Evolutionary conservation across 2,888 invertebrate genomes (phyloP).

Genomic region (Adelphocoris suturalis): DNA sequence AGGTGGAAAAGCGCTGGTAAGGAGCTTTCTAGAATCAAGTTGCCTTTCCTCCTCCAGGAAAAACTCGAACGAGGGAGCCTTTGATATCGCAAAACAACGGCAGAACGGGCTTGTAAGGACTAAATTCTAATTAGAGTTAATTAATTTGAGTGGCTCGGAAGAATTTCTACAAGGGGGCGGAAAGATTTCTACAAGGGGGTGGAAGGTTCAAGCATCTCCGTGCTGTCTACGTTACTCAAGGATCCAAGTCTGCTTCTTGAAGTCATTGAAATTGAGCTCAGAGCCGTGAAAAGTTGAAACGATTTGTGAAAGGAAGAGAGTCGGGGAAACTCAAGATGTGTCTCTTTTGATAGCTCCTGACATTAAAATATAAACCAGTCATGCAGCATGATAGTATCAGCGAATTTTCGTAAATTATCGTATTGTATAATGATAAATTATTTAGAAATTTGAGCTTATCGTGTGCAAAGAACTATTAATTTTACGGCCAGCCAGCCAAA

Average conservation of each 20-base stretch:
- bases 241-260: neutral
- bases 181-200: no score
- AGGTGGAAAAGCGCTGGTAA: neutral
- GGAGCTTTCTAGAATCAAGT: neutral
- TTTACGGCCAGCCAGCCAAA: no score
- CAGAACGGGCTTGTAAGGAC: neutral
- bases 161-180: neutral
- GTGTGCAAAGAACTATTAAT: no score
- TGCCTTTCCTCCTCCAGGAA: neutral
- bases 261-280: neutral
- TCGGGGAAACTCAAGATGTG: no score
- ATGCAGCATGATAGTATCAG: no score
- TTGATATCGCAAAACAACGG: neutral
- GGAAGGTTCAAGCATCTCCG: neutral
- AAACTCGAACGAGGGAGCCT: neutral
- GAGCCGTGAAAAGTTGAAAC: neutral
- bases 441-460: no score
- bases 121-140: constrained; percentile 36
- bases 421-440: no score
- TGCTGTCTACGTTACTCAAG: neutral
- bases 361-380: no score
- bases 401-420: no score
- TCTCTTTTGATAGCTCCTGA: no score
- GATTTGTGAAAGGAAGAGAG: no score
- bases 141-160: constrained; percentile 8